These are phyloP conservation scores for Caprella mutica DNA, from an alignment of 2,888 invertebrate genomes.

Conservation along the genomic window DNA sequence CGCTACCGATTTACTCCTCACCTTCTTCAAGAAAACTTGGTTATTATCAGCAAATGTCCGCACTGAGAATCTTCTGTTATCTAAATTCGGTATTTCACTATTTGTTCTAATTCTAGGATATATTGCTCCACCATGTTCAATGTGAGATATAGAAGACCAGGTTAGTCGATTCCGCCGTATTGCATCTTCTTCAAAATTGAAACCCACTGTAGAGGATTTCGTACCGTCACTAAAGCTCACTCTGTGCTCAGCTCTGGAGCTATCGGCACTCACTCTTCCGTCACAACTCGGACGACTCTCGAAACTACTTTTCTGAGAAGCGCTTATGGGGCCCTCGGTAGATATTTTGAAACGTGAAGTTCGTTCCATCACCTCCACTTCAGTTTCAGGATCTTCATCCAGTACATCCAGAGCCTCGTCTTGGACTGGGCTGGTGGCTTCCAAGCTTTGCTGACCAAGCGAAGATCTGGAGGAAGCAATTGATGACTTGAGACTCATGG, in stretches of 20 bases:
- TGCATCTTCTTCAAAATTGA: neutral
- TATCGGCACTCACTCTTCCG: conserved; percentile 20
- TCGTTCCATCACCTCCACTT: conserved; percentile 57
- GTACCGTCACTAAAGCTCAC: neutral
- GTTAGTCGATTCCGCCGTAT: neutral
- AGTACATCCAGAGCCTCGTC: conserved; percentile 1
- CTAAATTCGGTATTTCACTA: too few species aligned
- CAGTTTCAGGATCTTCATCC: conserved; percentile 50
- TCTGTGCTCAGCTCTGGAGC: neutral
- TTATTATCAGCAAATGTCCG: neutral
- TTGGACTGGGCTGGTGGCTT: conserved; percentile 13
- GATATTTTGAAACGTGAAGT: conserved; percentile 64
- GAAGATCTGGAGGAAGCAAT: conserved; percentile 18
- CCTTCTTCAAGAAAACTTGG: neutral
- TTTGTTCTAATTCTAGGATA: too few species aligned
- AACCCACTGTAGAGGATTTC: neutral
- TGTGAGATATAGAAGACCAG: neutral
- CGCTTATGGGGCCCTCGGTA: conserved; percentile 41
- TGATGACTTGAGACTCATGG: conserved; percentile 23
- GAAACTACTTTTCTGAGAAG: conserved; percentile 22
- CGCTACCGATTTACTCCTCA: conserved; percentile 4
- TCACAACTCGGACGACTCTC: conserved; percentile 20
- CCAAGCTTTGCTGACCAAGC: conserved; percentile 12
- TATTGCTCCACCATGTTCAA: neutral
- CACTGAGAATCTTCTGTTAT: neutral